Evolutionary conservation across 2,888 invertebrate species (phyloP), one percentile per base, ranked within the genome.

Genomic region (Didymodactylos carnosus): DNA sequence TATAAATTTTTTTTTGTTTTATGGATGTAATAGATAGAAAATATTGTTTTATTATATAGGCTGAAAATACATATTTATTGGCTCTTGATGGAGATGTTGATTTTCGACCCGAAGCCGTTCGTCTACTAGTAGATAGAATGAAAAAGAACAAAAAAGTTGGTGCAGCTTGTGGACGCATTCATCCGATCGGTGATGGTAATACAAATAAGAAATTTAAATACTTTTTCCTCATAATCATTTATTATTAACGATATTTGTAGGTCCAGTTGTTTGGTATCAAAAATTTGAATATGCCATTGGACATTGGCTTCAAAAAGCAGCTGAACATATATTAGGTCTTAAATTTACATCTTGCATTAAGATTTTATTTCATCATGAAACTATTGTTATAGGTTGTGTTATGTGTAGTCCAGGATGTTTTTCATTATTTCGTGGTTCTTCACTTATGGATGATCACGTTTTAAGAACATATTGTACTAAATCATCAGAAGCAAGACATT

Each of bases 241-340:
- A n/a, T n/a, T n/a, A n/a, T n/a, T n/a, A n/a, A n/a, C n/a, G 25
- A 25, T 49, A 46, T 23, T 6, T 4, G 23, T 23, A 49, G 92
- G 95, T 75, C 91, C 93, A 0, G 95, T 97, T 94, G 94, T 94
- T 75, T 97, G 97, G 95, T 98, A 98, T 83, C 98, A 98, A 84
- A 89, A 92, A 87, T 98, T 98, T 84, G 97, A 98, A 84, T 98
- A 98, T 83, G 97, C 98, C 62, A 94, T 98, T 81, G 97, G 97
- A 80, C 97, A 98, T 89, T 98, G 97, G 98, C 89, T 98, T 80
- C 97, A 98, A 86, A 98, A 98, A 85, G 95, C 98, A 49, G 97
- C 98, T 2, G 98, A 98, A 83, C 98, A 98, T 83, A 95, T 98
- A 90, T 94, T 98, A 82, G 98, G 98, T n/a, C n/a, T n/a, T n/a